Evolutionary conservation across 2,888 invertebrate genomes (phyloP).

Genomic region (Caenorhabditis doughertyi): DNA sequence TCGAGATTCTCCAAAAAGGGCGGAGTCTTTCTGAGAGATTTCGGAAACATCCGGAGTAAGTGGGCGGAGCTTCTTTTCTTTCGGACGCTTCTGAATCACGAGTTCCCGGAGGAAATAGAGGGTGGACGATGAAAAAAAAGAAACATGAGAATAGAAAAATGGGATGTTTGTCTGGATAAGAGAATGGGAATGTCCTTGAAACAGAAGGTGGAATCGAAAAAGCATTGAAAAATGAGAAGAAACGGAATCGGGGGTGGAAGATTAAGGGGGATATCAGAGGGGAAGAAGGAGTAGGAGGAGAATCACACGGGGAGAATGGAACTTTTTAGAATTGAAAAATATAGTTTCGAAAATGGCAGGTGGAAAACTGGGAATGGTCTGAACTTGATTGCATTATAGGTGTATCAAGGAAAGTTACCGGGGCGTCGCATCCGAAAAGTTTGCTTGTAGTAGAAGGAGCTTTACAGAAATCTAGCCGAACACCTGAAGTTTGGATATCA

Average conservation of each 20-base stretch:
- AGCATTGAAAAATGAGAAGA: neutral
- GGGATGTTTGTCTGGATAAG: neutral
- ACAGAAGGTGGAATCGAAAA: neutral
- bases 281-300: neutral
- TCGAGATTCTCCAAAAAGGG: neutral
- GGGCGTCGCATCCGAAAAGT: no score
- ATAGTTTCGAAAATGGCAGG: neutral
- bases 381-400: no score
- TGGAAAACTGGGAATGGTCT: neutral
- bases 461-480: no score
- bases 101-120: neutral
- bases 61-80: constrained; percentile 12
- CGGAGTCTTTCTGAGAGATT: constrained; percentile 1
- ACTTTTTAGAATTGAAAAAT: neutral
- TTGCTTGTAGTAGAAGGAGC: no score
- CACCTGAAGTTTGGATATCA: no score
- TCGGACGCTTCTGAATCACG: neutral
- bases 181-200: neutral
- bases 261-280: neutral
- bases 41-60: constrained; percentile 2
- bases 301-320: neutral
- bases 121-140: neutral
- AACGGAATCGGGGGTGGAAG: neutral
- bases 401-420: no score
- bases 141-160: constrained; percentile 4